These are phyloP conservation scores for Echinarachnius parma DNA, from an alignment of 53 echinoderm and acorn worm species.

Conservation along the genomic window DNA sequence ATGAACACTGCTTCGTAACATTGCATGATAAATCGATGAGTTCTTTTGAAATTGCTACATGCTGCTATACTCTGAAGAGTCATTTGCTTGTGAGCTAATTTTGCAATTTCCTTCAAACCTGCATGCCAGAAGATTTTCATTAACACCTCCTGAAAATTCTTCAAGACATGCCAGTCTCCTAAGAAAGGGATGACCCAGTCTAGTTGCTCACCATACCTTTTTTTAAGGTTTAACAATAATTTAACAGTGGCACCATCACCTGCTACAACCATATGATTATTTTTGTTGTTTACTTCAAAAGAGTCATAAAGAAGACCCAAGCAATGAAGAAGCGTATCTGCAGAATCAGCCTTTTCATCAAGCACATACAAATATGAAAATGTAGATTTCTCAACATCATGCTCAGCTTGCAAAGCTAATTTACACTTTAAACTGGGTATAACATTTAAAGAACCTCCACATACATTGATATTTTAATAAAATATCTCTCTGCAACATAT, in stretches of 20 bases:
- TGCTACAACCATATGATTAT: constrained; percentile 10
- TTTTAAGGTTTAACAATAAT: constrained; percentile 22
- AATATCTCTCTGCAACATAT: not conserved
- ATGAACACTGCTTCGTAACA: constrained; percentile 53
- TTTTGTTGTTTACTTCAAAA: not conserved
- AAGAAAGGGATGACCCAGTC: constrained; percentile 48
- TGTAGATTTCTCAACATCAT: not conserved
- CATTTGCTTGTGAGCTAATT: constrained; percentile 25
- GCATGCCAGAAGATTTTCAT: constrained; percentile 59
- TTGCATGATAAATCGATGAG: constrained; percentile 57
- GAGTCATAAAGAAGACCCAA: not conserved
- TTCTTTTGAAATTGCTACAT: constrained; percentile 53
- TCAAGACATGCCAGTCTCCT: constrained; percentile 57
- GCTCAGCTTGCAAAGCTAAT: constrained; percentile 1
- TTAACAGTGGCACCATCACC: not conserved
- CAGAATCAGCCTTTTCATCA: constrained; percentile 16
- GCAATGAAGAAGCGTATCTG: not conserved
- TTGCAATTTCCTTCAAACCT: constrained; percentile 42
- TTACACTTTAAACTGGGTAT: constrained; percentile 8
- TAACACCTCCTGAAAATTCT: constrained; percentile 45
- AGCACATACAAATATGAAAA: not conserved
- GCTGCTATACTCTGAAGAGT: not conserved
- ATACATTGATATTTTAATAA: too few species aligned
- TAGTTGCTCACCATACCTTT: constrained; percentile 27
- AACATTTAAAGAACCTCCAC: too few species aligned